A percentile compares a stretch with the other conserved stretches of the same genome.
These are phyloP conservation scores for Elgonia sp. DNA, from an alignment of 2,888 invertebrate genomes.

Conservation along the genomic window DNA sequence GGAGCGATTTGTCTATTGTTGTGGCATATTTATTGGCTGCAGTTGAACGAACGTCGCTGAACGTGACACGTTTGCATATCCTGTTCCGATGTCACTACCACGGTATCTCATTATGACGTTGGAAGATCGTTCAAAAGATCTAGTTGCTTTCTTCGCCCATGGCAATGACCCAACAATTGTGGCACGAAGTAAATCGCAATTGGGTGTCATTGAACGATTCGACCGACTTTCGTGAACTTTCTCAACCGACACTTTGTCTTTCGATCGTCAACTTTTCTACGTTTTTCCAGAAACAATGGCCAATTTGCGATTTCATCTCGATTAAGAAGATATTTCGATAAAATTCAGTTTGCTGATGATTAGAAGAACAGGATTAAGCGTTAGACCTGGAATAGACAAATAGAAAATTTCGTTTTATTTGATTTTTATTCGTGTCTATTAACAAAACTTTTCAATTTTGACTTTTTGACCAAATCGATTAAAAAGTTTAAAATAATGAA, in stretches of 20 bases:
- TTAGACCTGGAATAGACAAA: too few relatives aligned
- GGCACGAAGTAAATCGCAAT: conserved; percentile 48
- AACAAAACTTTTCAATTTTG: too few relatives aligned
- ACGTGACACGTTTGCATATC: conserved; percentile 58
- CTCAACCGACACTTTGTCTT: conserved; percentile 70
- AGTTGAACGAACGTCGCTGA: conserved; percentile 41
- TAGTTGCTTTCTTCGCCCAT: conserved; percentile 80
- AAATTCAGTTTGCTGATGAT: too few relatives aligned
- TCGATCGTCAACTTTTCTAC: conserved; percentile 4
- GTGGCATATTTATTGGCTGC: not conserved
- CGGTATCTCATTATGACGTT: conserved; percentile 47
- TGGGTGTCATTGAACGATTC: conserved; percentile 79
- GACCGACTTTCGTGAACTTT: conserved; percentile 85
- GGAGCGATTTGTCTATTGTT: too few relatives aligned
- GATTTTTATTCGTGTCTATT: too few relatives aligned
- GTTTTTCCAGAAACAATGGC: not conserved
- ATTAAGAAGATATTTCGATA: too few relatives aligned
- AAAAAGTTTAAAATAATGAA: too few relatives aligned
- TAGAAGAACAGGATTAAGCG: too few relatives aligned
- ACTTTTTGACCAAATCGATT: too few relatives aligned
- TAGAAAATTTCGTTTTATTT: too few relatives aligned
- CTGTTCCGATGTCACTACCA: conserved; percentile 26
- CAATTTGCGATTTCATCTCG: too few relatives aligned
- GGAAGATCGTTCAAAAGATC: conserved; percentile 69
- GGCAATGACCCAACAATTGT: conserved; percentile 79